Base-by-base conservation (phyloP, 2,797 vertebrate genomes). In the Moxostoma hubbsi region DNA sequence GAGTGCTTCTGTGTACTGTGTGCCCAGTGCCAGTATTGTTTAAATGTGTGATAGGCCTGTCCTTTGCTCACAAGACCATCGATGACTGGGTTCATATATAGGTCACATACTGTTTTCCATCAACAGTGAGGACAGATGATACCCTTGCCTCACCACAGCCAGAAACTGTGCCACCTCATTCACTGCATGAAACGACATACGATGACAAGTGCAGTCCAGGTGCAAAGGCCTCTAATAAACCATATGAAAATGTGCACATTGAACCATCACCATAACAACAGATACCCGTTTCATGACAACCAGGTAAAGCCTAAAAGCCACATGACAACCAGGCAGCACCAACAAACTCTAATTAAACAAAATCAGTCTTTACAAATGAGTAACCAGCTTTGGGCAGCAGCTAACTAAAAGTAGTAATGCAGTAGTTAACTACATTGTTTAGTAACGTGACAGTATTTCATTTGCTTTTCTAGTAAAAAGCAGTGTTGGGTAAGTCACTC, bases 161-260 rank as follows among this genome's bases (percentile, higher is more conserved):
- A 55, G 10, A 69, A 13, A 7, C 54, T 59, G 46, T 59, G 46
- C 43, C n/a, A 47, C 47, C 24, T 9, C 16, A 51, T 58, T 64
- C 36, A 18, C 51, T 75, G 18, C 64, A 71, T 64, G 62, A 64
- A 10, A 76, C 15, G 11, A 58, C 46, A 73, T 47, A 61, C n/a
- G n/a, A n/a, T n/a, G n/a, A n/a, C 67, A 80, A 73, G 81, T 76
- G 81, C 67, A 58, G 70, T 67, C 67, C 62, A 73, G 79, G 73
- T 83, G 81, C 72, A 81, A 36, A 36, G 58, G 61, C 51, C 24
- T 7, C 45, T 66, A 79, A 46, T 57, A 68, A 45, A 9, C 43
- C 45, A 73, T 68, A 81, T 47, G 79, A 58, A 83, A 78, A 80
- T 81, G 50, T 59, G 61, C 43, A 65, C 36, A 24, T 65, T 58